Conservation (phyloP, 2,113 vertebrate species). For the Zosterops japonicus region DNA sequence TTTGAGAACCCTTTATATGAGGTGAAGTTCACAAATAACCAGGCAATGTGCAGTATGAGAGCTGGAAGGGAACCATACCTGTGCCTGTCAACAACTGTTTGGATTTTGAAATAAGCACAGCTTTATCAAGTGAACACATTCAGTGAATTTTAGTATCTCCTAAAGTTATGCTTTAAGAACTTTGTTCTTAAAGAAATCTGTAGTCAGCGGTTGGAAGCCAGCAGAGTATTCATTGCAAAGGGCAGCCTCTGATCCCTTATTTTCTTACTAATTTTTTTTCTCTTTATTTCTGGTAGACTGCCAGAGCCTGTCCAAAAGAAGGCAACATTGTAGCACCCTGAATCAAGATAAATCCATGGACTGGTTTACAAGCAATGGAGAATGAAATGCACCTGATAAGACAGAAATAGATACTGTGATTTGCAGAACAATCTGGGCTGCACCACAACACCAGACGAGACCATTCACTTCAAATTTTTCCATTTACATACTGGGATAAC, state of each 20-base stretch:
- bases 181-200: not conserved
- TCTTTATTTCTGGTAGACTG: constrained; percentile 65
- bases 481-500: not conserved
- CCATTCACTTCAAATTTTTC: not conserved
- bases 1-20: not conserved
- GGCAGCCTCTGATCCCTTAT: not conserved
- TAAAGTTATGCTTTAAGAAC: not conserved
- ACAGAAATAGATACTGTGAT: not conserved
- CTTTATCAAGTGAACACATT: not conserved
- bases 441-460: not conserved
- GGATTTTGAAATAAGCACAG: not conserved
- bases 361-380: constrained; percentile 83
- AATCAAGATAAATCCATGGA: constrained; percentile 82
- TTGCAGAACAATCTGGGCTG: not conserved
- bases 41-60: not conserved
- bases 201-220: not conserved
- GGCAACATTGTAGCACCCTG: constrained; percentile 34
- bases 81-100: not conserved
- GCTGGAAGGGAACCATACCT: not conserved
- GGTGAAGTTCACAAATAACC: not conserved
- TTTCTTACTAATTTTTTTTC: not conserved
- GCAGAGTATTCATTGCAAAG: not conserved
- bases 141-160: not conserved
- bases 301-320: constrained; percentile 61
- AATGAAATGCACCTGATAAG: constrained; percentile 52